These are phyloP conservation scores for Ennomos quercinarius DNA, from an alignment of 2,888 invertebrate genomes.

Conservation along the genomic window DNA sequence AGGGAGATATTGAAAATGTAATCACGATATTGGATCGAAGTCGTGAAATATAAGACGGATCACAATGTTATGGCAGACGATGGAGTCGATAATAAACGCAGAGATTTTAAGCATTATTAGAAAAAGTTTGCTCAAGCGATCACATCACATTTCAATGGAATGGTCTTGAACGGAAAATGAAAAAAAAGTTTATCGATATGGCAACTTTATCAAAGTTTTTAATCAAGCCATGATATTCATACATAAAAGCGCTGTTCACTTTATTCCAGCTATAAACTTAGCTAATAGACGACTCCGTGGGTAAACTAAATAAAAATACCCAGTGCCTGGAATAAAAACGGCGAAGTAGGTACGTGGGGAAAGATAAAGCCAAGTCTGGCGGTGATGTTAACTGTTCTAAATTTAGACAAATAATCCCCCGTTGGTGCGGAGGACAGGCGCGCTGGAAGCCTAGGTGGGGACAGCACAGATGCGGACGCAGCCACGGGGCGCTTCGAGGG, in stretches of 20 bases:
- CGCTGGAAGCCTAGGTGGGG: conserved; percentile 46
- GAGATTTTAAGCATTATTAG: conserved; percentile 7
- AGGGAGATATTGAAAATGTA: conserved; percentile 17
- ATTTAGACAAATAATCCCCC: conserved; percentile 61
- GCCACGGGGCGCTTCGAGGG: conserved; percentile 44
- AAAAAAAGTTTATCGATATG: conserved; percentile 3
- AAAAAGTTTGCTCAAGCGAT: conserved; percentile 8
- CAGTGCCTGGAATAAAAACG: conserved; percentile 37
- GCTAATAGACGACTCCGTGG: not conserved
- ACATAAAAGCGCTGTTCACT: not conserved
- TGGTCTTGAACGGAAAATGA: conserved; percentile 3
- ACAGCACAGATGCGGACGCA: conserved; percentile 47
- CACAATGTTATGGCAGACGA: conserved; percentile 12
- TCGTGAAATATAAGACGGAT: conserved; percentile 25
- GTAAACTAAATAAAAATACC: conserved; percentile 16
- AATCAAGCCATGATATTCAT: conserved; percentile 1
- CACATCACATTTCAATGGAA: conserved; percentile 6
- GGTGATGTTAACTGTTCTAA: conserved; percentile 58
- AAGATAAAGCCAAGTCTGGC: conserved; percentile 45
- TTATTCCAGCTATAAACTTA: conserved; percentile 3
- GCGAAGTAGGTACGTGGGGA: conserved; percentile 24
- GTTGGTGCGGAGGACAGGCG: conserved; percentile 54
- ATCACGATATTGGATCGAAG: conserved; percentile 29
- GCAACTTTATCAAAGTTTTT: conserved; percentile 9
- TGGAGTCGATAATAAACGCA: conserved; percentile 5